Percentiles rank a stretch among this genome's conserved stretches.
phyloP scores from a whole-genome alignment of 2,797 vertebrate species.

The Myotis findleyi region DNA sequence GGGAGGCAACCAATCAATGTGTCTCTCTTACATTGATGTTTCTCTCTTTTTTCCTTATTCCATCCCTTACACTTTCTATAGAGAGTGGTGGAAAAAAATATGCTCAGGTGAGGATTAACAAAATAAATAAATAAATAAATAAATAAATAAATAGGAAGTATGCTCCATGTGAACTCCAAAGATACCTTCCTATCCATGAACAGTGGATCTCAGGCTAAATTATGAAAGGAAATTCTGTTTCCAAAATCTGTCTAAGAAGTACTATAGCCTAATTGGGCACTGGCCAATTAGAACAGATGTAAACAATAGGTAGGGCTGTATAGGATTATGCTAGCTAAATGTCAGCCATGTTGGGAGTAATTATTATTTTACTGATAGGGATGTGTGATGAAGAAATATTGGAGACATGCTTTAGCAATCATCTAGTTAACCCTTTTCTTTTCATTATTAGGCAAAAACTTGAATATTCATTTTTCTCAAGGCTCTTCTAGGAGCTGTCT shows the following conservation, averaged over 20 bases:
- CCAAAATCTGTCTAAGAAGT: not conserved
- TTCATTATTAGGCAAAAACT: not conserved
- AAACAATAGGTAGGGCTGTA: not conserved
- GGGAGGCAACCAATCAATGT: too few species aligned
- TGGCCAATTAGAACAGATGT: not conserved
- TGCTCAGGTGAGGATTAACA: too few species aligned
- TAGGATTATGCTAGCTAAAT: not conserved
- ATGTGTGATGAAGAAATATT: not conserved
- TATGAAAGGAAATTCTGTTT: not conserved
- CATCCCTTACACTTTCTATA: too few species aligned
- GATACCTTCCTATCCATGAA: not conserved
- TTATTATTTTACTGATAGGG: not conserved
- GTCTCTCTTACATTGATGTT: too few species aligned
- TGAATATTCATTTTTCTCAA: slow-evolving; percentile 13
- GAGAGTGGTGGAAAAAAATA: too few species aligned
- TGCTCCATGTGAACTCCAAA: not conserved
- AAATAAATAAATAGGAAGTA: too few species aligned
- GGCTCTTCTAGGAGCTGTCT: not conserved
- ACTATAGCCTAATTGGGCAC: not conserved
- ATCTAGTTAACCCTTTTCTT: not conserved
- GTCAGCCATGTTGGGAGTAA: not conserved
- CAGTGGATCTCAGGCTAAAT: not conserved
- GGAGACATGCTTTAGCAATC: not conserved
- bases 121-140: too few species aligned
- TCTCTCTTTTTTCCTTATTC: too few species aligned